phyloP scores from a whole-genome alignment of 64 coral and sea anemone genomes.

The Montipora capricornis region DNA sequence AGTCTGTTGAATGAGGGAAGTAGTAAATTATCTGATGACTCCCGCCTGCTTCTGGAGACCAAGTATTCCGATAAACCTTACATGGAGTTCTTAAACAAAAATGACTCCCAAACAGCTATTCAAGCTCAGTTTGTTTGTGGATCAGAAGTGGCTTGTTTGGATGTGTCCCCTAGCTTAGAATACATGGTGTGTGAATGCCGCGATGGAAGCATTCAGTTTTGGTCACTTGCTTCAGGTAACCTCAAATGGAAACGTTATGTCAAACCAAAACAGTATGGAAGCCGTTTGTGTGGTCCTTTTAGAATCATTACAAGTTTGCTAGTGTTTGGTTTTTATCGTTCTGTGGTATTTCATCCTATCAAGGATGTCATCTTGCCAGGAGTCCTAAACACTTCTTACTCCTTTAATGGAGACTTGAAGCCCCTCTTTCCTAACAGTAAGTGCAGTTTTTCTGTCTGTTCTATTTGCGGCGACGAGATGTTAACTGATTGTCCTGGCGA shows the following conservation, averaged over 20 bases:
- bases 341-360: constrained; percentile 32
- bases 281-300: background rate
- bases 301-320: too few species aligned
- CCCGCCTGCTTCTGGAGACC: background rate
- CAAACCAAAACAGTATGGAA: too few species aligned
- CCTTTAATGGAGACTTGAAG: background rate
- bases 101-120: background rate
- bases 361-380: constrained; percentile 11
- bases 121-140: background rate
- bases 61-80: background rate
- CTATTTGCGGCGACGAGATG: background rate
- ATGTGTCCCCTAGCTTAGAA: constrained; percentile 12
- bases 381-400: background rate
- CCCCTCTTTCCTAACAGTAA: background rate
- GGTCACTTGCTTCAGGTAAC: constrained; percentile 7
- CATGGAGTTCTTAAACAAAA: background rate
- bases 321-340: background rate
- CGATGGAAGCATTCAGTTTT: constrained; percentile 12
- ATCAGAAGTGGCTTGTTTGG: constrained; percentile 18
- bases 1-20: constrained; percentile 24
- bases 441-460: background rate
- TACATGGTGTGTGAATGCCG: constrained; percentile 33
- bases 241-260: background rate
- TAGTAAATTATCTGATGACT: background rate
- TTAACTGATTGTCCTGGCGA: constrained; percentile 1